Percentiles rank a stretch among this genome's conserved stretches.
Evolutionary conservation across 2,797 vertebrate species (phyloP).

Genomic region (Sebastes diploproa): DNA sequence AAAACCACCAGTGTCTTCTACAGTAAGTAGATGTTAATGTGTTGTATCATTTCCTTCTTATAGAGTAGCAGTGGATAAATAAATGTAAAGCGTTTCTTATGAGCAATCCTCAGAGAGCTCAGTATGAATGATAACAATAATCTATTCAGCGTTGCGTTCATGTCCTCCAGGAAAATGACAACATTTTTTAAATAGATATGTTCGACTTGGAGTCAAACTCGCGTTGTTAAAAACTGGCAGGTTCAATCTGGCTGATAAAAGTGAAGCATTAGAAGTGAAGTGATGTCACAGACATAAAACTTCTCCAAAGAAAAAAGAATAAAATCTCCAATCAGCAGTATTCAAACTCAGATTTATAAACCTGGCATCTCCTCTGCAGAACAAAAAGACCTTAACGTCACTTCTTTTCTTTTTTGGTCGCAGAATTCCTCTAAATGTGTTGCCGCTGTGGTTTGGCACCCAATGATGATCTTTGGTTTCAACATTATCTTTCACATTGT

Average conservation of each 20-base stretch:
- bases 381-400: constrained; percentile 38
- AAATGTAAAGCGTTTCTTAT: not conserved
- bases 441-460: constrained; percentile 58
- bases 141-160: constrained; percentile 32
- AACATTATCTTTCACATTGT: constrained; percentile 55
- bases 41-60: constrained; percentile 3
- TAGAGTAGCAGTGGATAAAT: constrained; percentile 4
- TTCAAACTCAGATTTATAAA: constrained; percentile 43
- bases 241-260: constrained; percentile 18
- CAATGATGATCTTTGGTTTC: constrained; percentile 51
- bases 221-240: constrained; percentile 4
- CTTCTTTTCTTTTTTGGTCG: constrained; percentile 27
- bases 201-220: constrained; percentile 17
- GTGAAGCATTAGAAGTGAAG: not conserved
- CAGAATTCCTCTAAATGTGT: constrained; percentile 31
- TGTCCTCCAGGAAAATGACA: constrained; percentile 39
- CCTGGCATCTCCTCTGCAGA: constrained; percentile 29
- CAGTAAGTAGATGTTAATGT: constrained; percentile 12
- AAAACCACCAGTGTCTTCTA: constrained; percentile 27
- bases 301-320: constrained; percentile 14
- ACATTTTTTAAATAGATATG: constrained; percentile 33
- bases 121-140: constrained; percentile 13
- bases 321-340: not conserved
- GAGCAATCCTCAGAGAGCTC: constrained; percentile 11
- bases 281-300: constrained; percentile 24